Evolutionary conservation across 2,888 invertebrate species (phyloP), one percentile per base, ranked within the genome.

Genomic region (Perizoma affinitatum): DNA sequence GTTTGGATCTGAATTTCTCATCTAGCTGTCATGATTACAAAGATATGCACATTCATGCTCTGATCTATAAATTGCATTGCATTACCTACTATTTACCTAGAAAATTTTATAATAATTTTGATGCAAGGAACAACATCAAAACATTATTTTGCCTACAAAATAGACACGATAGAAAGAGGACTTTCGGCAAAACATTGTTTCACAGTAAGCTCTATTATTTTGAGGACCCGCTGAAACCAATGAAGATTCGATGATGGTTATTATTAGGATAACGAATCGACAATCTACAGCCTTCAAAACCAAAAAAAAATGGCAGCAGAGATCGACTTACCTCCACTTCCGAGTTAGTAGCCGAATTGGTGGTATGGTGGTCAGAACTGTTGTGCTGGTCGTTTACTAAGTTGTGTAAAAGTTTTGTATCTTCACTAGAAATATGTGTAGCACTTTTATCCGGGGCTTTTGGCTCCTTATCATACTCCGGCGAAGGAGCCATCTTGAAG

Each of bases 401-500:
- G 75, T 83, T 87, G 71, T 87, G 87, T 74, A 88, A 83, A 70
- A 87, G 82, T 83, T 90, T 93, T 58, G 90, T 84, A 79, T 93
- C 93, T 73, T 93, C 90, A 74, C 79, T 83, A 67, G 83, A 77
- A 71, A 83, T 80, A 75, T 78, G 84, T 75, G 86, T 80, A 69
- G 80, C 81, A 87, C 85, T 88, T 94, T 95, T 95, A 90, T 95
- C 95, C 77, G 95, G 95, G 82, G 95, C 95, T 92, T 95, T 95
- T 70, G 95, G 95, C 93, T 95, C 94, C 92, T 94, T 94, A 92
- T 95, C 95, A 92, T 95, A 94, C 89, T 95, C 95, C 90, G 95
- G 95, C 89, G 95, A 95, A 93, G 95, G 95, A 94, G 95, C 95
- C 96, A 96, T 96, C 93, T 94, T 95, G 93, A 88, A 90, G 90